phyloP scores from a whole-genome alignment of 2,888 invertebrate genomes.

The Cyclophora albipunctata region DNA sequence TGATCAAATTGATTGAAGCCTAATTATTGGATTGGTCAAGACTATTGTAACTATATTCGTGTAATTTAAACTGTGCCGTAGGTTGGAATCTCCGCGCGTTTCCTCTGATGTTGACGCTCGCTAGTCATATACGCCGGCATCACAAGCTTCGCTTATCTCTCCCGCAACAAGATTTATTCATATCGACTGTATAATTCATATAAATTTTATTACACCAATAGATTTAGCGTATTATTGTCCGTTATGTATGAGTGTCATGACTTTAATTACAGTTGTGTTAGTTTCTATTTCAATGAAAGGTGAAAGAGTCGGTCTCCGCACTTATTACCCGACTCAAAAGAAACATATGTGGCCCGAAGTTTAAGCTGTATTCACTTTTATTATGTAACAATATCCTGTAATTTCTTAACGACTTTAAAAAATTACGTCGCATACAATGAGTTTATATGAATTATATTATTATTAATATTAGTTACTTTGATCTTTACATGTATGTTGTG shows the following conservation, averaged over 20 bases:
- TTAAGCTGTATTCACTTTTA: too few species aligned
- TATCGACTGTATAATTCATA: constrained; percentile 1
- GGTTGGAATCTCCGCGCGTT: constrained; percentile 49
- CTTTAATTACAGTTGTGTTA: not conserved
- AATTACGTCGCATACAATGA: too few species aligned
- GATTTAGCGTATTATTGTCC: too few species aligned
- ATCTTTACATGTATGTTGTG: constrained; percentile 19
- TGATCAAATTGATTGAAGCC: too few species aligned
- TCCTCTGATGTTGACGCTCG: constrained; percentile 55
- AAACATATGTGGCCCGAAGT: too few species aligned
- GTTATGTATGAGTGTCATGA: not conserved
- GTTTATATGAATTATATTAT: constrained; percentile 6
- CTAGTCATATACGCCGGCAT: constrained; percentile 68
- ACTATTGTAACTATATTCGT: not conserved
- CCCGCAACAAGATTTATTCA: constrained; percentile 8
- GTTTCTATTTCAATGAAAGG: not conserved
- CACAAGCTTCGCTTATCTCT: constrained; percentile 34
- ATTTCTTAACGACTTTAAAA: too few species aligned
- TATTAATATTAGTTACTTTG: too few species aligned
- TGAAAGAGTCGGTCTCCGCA: too few species aligned
- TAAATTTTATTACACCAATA: constrained; percentile 1
- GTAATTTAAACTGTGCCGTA: constrained; percentile 29
- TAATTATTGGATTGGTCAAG: too few species aligned
- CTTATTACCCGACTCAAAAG: too few species aligned
- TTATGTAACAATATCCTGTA: too few species aligned